Evolutionary conservation across 2,113 vertebrate genomes (phyloP).

Genomic region (Lutjanus erythropterus): DNA sequence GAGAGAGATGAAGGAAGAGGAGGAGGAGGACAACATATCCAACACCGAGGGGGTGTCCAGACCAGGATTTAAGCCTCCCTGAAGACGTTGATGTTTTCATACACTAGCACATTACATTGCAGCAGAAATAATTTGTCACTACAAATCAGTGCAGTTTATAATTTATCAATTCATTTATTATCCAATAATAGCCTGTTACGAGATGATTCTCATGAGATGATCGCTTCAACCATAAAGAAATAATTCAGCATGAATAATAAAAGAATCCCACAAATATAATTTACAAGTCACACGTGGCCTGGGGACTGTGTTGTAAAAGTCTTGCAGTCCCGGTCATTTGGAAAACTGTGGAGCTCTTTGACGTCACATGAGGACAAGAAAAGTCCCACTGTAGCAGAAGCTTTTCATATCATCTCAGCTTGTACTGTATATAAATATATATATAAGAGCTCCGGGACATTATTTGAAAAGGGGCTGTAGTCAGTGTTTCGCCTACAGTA

Average conservation of each 20-base stretch:
- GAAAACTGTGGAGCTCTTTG: slow-evolving; percentile 16
- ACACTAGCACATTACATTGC: no score
- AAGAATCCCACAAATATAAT: slow-evolving; percentile 1
- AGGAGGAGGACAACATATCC: no score
- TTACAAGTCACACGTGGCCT: slow-evolving; percentile 2
- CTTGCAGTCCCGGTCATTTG: not conserved
- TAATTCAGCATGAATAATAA: slow-evolving; percentile 14
- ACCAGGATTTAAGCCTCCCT: no score
- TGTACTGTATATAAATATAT: not conserved
- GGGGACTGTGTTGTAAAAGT: not conserved
- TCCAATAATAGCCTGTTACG: not conserved
- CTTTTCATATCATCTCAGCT: not conserved
- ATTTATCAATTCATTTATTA: not conserved
- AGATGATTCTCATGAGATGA: not conserved
- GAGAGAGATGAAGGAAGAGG: no score
- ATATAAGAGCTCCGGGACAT: no score
- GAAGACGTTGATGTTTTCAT: no score
- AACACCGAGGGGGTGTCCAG: no score
- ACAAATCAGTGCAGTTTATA: no score
- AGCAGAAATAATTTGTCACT: no score
- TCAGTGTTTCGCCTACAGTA: no score
- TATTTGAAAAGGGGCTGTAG: no score
- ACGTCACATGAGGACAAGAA: slow-evolving; percentile 22
- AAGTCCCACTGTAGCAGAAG: not conserved
- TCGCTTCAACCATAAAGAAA: slow-evolving; percentile 5